Evolutionary conservation across 2,888 invertebrate species (phyloP).

Genomic region (Himalopsyche kuldschensis): DNA sequence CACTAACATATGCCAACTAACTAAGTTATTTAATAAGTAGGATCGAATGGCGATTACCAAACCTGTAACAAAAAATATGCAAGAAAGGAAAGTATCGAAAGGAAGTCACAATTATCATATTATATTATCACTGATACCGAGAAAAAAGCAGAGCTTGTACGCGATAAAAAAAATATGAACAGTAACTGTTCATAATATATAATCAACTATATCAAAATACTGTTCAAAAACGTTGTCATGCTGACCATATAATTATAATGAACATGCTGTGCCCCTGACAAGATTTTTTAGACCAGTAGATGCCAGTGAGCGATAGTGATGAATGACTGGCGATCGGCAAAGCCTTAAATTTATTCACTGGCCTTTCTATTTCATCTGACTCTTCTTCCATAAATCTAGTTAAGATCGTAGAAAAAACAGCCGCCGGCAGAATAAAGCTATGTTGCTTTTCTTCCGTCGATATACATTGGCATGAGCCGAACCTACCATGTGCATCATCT

Average conservation of each 20-base stretch:
- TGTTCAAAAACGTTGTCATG: neutral
- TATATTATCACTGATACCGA: too few relatives aligned
- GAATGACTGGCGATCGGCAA: slow-evolving; percentile 20
- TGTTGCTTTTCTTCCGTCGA: neutral
- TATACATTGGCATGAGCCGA: neutral
- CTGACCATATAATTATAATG: neutral
- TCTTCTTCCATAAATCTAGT: slow-evolving; percentile 17
- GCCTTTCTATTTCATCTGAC: slow-evolving; percentile 37
- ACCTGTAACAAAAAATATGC: too few relatives aligned
- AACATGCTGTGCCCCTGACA: neutral
- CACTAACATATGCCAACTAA: too few relatives aligned
- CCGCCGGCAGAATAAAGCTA: slow-evolving; percentile 9
- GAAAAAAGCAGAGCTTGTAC: too few relatives aligned
- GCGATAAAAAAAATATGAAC: too few relatives aligned
- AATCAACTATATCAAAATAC: neutral
- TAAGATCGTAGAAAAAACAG: slow-evolving; percentile 17
- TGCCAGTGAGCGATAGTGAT: slow-evolving; percentile 21
- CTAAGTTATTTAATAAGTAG: too few relatives aligned
- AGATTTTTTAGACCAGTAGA: slow-evolving; percentile 8
- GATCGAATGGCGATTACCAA: too few relatives aligned
- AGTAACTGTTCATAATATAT: slow-evolving; percentile 4
- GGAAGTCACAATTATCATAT: too few relatives aligned
- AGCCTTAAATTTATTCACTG: slow-evolving; percentile 3
- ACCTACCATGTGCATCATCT: neutral
- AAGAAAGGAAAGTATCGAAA: too few relatives aligned